Conservation (phyloP, 2,113 vertebrate genomes). For the Spheniscus mendiculus region DNA sequence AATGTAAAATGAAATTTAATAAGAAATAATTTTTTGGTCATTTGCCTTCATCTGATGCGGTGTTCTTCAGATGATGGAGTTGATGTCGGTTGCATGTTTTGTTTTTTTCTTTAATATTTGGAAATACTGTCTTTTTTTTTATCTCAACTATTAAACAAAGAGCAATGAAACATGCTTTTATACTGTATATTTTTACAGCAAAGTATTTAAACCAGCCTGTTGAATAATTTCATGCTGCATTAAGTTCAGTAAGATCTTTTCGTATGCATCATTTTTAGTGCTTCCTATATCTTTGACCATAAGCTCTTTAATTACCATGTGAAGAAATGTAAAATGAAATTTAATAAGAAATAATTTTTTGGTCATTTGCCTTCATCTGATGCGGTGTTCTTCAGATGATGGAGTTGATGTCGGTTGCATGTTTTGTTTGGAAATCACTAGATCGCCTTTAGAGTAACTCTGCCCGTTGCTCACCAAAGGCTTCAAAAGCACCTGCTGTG, state of each 20-base stretch:
- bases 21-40: background rate
- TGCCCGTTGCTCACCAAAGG: background rate
- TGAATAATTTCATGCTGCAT: conserved; percentile 71
- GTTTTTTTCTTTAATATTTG: too few relatives aligned
- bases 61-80: background rate
- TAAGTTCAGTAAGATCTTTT: conserved; percentile 56
- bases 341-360: background rate
- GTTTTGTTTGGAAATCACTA: background rate
- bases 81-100: background rate
- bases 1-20: background rate
- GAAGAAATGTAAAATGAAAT: background rate
- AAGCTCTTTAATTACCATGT: conserved; percentile 64
- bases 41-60: background rate
- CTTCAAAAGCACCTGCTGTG: fast-evolving
- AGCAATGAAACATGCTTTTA: conserved; percentile 39
- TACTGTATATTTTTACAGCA: conserved; percentile 56
- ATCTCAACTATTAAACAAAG: conserved; percentile 47
- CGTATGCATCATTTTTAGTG: conserved; percentile 66
- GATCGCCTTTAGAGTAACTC: fast-evolving
- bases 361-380: background rate
- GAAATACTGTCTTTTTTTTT: too few relatives aligned
- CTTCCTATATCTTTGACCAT: conserved; percentile 56
- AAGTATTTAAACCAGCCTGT: conserved; percentile 45
- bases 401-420: fast-evolving
- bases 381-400: background rate